Evolutionary conservation across 2,113 vertebrate genomes (phyloP), one percentile per base, ranked within the genome.

Genomic region (Phoenicopterus ruber): DNA sequence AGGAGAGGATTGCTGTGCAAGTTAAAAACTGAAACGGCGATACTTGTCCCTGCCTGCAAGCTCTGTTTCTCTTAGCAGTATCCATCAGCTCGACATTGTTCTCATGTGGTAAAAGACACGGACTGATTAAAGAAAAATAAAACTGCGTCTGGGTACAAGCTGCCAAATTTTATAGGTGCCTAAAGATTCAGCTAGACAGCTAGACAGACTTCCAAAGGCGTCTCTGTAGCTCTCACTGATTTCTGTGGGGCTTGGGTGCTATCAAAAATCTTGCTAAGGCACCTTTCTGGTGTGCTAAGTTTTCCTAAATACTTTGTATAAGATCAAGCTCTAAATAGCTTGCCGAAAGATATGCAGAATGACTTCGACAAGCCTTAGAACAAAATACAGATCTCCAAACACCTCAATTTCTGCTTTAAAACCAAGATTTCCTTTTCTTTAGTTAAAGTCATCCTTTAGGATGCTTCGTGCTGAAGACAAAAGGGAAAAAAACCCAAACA

Each of bases 41-140:
- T 94, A 4, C 94, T 34, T 97, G 95, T 87, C 93, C 54, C 91
- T 95, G 26, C 97, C 93, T 95, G 96, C 91, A 88, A 61, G 55
- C 40, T 77, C 57, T 32, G 66, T 34, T 88, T 92, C 86, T 62
- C 31, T 82, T 67, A 66, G 57, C 73, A 50, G 83, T 13, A 89
- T 55, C 93, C 95, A 95, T 82, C 94, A 89, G 47, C 79, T 87
- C 31, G 5, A n/a, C 1, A 16, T 86, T 59, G 46, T n/a, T 94
- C 46, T 76, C 61, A 52, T 17, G 28, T 93, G 96, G 40, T 79
- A 96, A 94, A 85, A 96, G 86, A 90, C 93, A 87, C 17, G 58
- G 81, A 40, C 58, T 91, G 85, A 91, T 85, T 82, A 54, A 97
- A 58, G 82, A 88, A 73, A 91, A 94, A 87, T 31, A 88, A 74